These are phyloP conservation scores for Pagrus major DNA, from an alignment of 2,113 vertebrate genomes.

Conservation along the genomic window DNA sequence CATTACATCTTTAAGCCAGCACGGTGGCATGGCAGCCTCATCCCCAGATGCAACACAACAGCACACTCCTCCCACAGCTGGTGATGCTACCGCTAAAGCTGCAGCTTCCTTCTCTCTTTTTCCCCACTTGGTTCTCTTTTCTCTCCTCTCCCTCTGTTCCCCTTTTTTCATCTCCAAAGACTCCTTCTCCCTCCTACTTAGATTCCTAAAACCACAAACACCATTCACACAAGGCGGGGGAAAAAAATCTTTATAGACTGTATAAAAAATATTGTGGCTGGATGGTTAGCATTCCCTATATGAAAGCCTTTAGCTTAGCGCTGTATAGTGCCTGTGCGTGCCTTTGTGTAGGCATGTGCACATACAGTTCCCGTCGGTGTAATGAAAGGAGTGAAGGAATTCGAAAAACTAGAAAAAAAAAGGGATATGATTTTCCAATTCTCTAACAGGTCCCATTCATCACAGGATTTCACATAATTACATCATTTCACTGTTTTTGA, in stretches of 20 bases:
- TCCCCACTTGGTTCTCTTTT: constrained; percentile 63
- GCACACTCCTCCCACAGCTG: constrained; percentile 82
- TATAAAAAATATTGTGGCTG: constrained; percentile 30
- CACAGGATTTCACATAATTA: constrained; percentile 76
- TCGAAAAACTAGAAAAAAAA: constrained; percentile 42
- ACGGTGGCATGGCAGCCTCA: constrained; percentile 87
- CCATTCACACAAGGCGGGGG: constrained; percentile 31
- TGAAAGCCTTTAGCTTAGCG: not conserved
- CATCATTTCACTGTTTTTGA: constrained; percentile 69
- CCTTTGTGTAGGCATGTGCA: constrained; percentile 23
- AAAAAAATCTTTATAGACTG: constrained; percentile 25
- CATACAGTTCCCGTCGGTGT: constrained; percentile 3
- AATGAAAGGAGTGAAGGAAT: constrained; percentile 35
- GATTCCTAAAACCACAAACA: constrained; percentile 59
- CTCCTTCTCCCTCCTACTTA: constrained; percentile 60
- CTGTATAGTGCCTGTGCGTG: not conserved
- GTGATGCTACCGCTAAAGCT: constrained; percentile 71
- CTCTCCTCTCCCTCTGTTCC: constrained; percentile 42
- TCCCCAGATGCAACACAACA: constrained; percentile 82
- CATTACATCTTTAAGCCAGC: constrained; percentile 94
- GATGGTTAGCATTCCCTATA: constrained; percentile 10
- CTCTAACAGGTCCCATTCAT: constrained; percentile 57
- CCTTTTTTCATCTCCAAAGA: constrained; percentile 49
- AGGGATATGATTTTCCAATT: constrained; percentile 12
- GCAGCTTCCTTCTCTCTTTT: constrained; percentile 72